phyloP scores from a whole-genome alignment of 2,113 vertebrate genomes.

The Sturnira hondurensis region DNA sequence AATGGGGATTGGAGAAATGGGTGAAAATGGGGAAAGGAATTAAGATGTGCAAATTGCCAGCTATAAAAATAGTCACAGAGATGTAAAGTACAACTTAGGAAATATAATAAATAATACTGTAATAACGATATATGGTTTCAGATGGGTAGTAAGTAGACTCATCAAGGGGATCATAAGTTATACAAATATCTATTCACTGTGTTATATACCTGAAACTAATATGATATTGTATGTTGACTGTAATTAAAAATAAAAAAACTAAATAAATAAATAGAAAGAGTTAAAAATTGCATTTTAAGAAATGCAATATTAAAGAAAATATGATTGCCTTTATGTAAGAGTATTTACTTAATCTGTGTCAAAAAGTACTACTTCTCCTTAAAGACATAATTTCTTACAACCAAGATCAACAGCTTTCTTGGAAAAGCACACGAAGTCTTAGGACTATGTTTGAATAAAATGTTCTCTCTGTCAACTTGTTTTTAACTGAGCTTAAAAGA shows the following conservation, averaged over 20 bases:
- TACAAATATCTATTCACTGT: background rate
- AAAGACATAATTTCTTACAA: slow-evolving; percentile 3
- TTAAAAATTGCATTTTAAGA: background rate
- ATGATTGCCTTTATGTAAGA: background rate
- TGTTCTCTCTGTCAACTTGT: slow-evolving; percentile 33
- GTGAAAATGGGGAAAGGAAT: background rate
- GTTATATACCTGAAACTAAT: background rate
- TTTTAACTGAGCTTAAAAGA: slow-evolving; percentile 49
- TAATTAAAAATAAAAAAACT: background rate
- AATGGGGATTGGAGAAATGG: background rate
- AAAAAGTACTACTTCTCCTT: background rate
- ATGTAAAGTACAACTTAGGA: background rate
- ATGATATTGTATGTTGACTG: background rate
- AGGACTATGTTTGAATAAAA: slow-evolving; percentile 37
- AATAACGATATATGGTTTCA: background rate
- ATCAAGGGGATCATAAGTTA: background rate
- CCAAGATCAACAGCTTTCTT: slow-evolving; percentile 46
- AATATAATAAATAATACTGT: background rate
- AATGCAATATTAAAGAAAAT: background rate
- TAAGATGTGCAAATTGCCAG: background rate
- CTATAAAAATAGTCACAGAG: background rate
- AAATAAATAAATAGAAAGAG: background rate
- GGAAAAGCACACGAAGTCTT: slow-evolving; percentile 34
- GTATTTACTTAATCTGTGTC: background rate
- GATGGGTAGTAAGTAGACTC: background rate